phyloP scores from a whole-genome alignment of 2,888 invertebrate genomes.

The Hydriomena furcata region DNA sequence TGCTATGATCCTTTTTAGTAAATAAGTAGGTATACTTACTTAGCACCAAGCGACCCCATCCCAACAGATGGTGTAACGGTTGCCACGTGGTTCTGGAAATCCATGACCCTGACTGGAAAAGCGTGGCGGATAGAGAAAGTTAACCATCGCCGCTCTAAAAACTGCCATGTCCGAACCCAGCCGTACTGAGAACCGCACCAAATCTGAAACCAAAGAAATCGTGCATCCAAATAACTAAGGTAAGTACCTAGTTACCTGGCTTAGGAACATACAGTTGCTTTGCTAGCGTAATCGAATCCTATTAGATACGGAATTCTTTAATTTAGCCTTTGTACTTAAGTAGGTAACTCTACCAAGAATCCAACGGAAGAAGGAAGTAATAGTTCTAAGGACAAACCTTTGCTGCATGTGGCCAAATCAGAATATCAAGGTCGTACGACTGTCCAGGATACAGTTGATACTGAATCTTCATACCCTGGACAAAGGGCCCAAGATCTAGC shows the following conservation, averaged over 20 bases:
- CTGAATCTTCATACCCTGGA: slow-evolving; percentile 59
- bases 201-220: slow-evolving; percentile 45
- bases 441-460: slow-evolving; percentile 65
- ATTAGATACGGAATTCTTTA: too few species aligned
- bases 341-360: too few species aligned
- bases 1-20: too few species aligned
- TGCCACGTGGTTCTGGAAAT: slow-evolving; percentile 47
- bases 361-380: background rate
- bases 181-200: slow-evolving; percentile 53
- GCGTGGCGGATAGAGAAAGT: slow-evolving; percentile 65
- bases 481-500: slow-evolving; percentile 55
- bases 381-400: slow-evolving; percentile 54
- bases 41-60: slow-evolving; percentile 46
- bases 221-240: background rate
- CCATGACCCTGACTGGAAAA: slow-evolving; percentile 61
- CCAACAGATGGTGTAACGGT: slow-evolving; percentile 51
- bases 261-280: too few species aligned
- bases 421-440: slow-evolving; percentile 59
- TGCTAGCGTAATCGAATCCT: too few species aligned
- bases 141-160: slow-evolving; percentile 64
- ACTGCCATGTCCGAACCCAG: slow-evolving; percentile 74
- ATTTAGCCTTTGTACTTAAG: too few species aligned
- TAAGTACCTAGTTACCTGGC: background rate
- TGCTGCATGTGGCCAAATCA: slow-evolving; percentile 68
- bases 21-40: too few species aligned